Conservation (phyloP, 2,888 invertebrate species). For the Zhengitettix transpicula region DNA sequence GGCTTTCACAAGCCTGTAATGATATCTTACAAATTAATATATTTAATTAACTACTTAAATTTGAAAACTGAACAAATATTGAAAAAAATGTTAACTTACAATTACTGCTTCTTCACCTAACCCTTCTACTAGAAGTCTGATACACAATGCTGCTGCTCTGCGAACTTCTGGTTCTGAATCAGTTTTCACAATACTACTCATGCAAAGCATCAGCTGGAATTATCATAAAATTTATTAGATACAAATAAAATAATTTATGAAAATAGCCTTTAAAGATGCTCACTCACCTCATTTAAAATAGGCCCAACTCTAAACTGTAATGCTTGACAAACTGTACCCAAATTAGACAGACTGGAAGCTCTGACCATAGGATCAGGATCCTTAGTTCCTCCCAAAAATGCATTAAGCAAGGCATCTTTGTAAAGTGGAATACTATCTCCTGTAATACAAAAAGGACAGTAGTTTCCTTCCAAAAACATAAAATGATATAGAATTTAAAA, state of each 20-base stretch:
- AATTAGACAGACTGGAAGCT: conserved; percentile 66
- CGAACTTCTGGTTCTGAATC: conserved; percentile 58
- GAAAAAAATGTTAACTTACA: conserved; percentile 17
- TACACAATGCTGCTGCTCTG: conserved; percentile 62
- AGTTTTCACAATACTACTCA: conserved; percentile 46
- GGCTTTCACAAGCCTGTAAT: too few relatives aligned
- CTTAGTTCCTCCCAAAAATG: conserved; percentile 49
- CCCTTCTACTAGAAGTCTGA: conserved; percentile 56
- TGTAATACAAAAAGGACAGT: not conserved
- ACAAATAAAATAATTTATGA: too few relatives aligned
- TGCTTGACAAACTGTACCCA: conserved; percentile 63
- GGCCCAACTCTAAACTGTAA: conserved; percentile 56
- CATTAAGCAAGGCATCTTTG: conserved; percentile 40
- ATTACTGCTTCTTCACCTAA: conserved; percentile 48
- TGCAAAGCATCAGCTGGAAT: conserved; percentile 48
- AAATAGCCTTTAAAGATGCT: not conserved
- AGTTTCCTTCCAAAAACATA: too few relatives aligned
- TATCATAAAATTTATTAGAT: not conserved
- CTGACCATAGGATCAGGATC: conserved; percentile 57
- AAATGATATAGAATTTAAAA: not conserved
- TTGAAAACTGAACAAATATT: not conserved
- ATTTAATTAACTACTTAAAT: too few relatives aligned
- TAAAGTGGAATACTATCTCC: conserved; percentile 10
- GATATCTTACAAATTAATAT: too few relatives aligned
- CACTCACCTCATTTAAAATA: conserved; percentile 52